A percentile compares a stretch with the other conserved stretches of the same genome.
phyloP scores from a whole-genome alignment of 2,888 invertebrate species.

The Chymomyza caudatula region DNA sequence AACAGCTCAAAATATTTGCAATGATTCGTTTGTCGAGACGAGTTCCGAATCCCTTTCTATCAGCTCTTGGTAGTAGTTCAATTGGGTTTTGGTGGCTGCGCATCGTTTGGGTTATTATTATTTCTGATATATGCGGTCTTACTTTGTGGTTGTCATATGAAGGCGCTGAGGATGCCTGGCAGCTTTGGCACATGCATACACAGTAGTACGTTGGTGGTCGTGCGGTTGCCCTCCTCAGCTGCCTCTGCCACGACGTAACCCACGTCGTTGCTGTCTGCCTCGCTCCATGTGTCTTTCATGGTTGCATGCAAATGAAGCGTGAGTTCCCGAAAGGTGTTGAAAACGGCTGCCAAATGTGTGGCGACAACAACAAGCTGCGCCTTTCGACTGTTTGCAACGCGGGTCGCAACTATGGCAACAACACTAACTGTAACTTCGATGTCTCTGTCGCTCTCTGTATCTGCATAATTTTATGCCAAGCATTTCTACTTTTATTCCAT shows the following conservation, averaged over 20 bases:
- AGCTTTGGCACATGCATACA: slow-evolving; percentile 8
- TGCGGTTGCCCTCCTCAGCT: slow-evolving; percentile 29
- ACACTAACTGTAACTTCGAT: slow-evolving; percentile 6
- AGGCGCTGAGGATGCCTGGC: slow-evolving; percentile 5
- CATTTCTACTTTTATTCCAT: slow-evolving; percentile 55
- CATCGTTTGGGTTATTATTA: slow-evolving; percentile 58
- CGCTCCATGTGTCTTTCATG: slow-evolving; percentile 46
- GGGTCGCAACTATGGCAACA: slow-evolving; percentile 16
- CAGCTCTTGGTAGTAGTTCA: slow-evolving; percentile 10
- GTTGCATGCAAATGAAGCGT: slow-evolving; percentile 74
- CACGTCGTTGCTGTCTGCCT: slow-evolving; percentile 3
- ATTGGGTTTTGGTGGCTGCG: slow-evolving; percentile 36
- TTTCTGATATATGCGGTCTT: slow-evolving; percentile 72
- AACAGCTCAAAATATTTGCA: slow-evolving; percentile 52
- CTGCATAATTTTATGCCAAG: slow-evolving; percentile 67
- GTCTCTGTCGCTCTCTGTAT: slow-evolving; percentile 30
- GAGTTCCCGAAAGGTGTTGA: slow-evolving; percentile 73
- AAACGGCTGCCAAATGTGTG: slow-evolving; percentile 49
- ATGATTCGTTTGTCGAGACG: slow-evolving; percentile 62
- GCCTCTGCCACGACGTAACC: neutral
- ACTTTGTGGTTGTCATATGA: slow-evolving; percentile 67
- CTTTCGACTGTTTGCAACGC: neutral
- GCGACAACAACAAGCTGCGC: neutral
- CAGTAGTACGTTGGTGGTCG: slow-evolving; percentile 32
- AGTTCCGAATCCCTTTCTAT: slow-evolving; percentile 8